A percentile compares a stretch with the other conserved stretches of the same genome.
phyloP scores from a whole-genome alignment of 2,888 invertebrate genomes.

The Pandemis heparana region DNA sequence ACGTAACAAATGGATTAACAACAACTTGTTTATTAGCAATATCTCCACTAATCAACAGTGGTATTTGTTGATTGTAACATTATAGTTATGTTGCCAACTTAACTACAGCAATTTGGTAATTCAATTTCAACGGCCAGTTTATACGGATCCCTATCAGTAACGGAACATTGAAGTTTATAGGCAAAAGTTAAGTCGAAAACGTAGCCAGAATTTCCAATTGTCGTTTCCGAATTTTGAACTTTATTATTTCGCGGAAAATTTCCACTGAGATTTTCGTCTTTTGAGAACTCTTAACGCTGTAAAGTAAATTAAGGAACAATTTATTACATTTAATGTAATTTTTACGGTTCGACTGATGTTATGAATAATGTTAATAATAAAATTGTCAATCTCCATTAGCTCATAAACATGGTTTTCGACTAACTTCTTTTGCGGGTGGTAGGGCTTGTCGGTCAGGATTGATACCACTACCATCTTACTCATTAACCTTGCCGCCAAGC shows the following conservation, averaged over 20 bases:
- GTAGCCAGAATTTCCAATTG: conserved; percentile 37
- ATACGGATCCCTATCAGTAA: conserved; percentile 33
- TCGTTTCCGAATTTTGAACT: conserved; percentile 30
- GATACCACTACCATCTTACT: no score
- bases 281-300: neutral
- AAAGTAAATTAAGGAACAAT: conserved; percentile 4
- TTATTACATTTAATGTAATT: neutral
- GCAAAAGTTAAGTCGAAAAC: conserved; percentile 30
- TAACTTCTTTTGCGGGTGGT: neutral
- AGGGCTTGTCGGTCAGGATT: no score
- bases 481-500: no score
- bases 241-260: conserved; percentile 19
- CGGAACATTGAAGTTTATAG: conserved; percentile 26
- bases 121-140: conserved; percentile 38
- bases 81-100: conserved; percentile 25
- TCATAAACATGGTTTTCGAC: neutral
- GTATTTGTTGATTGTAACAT: conserved; percentile 21
- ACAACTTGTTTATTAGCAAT: conserved; percentile 18
- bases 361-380: conserved; percentile 1
- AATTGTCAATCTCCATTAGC: neutral
- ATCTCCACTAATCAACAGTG: conserved; percentile 17
- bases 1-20: neutral
- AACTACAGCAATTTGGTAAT: conserved; percentile 37
- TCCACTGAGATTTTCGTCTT: conserved; percentile 5
- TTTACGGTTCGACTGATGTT: neutral